Evolutionary conservation across 2,113 vertebrate species (phyloP).

Genomic region (Datnioides undecimradiatus): DNA sequence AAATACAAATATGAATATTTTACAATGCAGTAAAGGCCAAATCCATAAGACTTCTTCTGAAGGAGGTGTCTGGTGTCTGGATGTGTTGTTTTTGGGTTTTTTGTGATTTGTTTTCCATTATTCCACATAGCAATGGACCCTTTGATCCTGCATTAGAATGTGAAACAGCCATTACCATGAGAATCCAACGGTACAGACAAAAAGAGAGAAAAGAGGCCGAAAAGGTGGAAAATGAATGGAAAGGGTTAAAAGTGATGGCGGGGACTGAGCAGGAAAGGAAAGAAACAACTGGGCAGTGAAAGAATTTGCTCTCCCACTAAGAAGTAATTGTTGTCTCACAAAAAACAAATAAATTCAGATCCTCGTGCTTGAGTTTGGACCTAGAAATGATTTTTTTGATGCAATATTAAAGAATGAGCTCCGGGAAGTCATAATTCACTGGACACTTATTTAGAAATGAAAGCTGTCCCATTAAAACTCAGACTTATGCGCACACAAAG

Average conservation of each 20-base stretch:
- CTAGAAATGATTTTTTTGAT: not conserved
- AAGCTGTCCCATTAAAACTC: not conserved
- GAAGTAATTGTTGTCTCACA: constrained; percentile 15
- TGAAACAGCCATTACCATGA: not conserved
- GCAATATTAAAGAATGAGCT: constrained; percentile 5
- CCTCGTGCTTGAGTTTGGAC: not conserved
- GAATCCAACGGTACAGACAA: not conserved
- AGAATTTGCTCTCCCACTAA: constrained; percentile 21
- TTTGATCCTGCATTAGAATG: not conserved
- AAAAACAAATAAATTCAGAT: constrained; percentile 3
- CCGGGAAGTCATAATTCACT: not conserved
- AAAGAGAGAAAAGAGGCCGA: not conserved
- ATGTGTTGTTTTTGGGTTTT: not conserved
- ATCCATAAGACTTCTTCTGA: not conserved
- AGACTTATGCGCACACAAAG: not conserved
- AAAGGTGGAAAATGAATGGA: not conserved
- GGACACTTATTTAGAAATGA: not conserved
- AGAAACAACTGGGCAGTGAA: constrained; percentile 15
- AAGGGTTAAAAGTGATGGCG: constrained; percentile 16
- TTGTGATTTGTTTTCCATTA: not conserved
- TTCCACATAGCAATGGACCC: not conserved
- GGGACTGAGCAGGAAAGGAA: not conserved
- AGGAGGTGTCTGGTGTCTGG: not conserved
- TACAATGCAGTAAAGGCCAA: not conserved
- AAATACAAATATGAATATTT: not conserved